Percentiles rank a stretch among this genome's conserved stretches.
These are phyloP conservation scores for Dasypus novemcinctus DNA, from an alignment of 2,113 vertebrate genomes.

Conservation along the genomic window DNA sequence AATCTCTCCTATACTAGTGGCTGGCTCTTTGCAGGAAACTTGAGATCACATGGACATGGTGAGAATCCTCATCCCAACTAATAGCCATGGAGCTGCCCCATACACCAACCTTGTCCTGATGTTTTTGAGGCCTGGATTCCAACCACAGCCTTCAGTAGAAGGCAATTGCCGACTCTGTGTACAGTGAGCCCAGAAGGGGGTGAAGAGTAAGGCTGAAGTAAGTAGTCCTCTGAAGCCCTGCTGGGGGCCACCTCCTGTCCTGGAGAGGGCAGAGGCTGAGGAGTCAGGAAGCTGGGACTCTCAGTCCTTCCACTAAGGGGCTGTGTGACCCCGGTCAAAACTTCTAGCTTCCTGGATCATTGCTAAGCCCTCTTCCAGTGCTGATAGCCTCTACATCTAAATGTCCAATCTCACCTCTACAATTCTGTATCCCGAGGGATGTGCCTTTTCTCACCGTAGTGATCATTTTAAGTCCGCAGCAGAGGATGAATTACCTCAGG, in stretches of 20 bases:
- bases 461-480: neutral
- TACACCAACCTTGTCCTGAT: neutral
- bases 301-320: neutral
- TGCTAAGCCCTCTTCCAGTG: neutral
- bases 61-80: neutral
- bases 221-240: neutral
- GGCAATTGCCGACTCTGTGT: too few relatives aligned
- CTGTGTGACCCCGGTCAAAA: neutral
- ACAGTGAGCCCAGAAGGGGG: neutral
- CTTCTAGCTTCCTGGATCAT: neutral
- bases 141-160: neutral
- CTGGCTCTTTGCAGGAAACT: neutral
- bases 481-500: neutral
- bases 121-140: neutral
- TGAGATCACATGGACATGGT: neutral
- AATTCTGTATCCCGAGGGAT: neutral
- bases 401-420: neutral
- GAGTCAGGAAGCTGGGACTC: neutral
- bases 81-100: neutral
- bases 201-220: neutral
- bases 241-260: fast-evolving
- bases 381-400: neutral
- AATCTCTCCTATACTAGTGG: neutral
- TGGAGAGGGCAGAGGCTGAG: fast-evolving
- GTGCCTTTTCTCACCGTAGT: neutral